Evolutionary conservation across 1,140 invertebrate species (phyloP), one percentile per base, ranked within the genome.

Genomic region (Hirudo medicinalis): DNA sequence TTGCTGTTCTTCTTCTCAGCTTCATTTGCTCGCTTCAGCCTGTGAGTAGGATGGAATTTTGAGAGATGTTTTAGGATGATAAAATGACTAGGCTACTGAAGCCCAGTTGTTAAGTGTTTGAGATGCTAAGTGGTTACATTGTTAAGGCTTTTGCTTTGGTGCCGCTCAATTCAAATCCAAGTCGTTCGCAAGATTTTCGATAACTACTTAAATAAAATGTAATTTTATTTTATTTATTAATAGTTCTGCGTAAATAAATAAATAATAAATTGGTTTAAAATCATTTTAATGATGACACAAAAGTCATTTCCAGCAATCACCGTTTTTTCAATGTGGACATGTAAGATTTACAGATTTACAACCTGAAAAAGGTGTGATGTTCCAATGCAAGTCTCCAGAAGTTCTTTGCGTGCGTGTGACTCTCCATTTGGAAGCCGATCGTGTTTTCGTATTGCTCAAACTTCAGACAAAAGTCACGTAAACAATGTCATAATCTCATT

Each of bases 361-460:
- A 92, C 90, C 92, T 89, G 86, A 99, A 99, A 87, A 99, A 99
- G 67, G 95, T 96, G 79, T 99, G 97, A 85, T 99, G 94, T 79
- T 99, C 96, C 0, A 98, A 94, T 80, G 92, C 97, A 22, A 92
- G 94, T 84, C 98, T 97, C 96, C 96, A 99, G 13, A 98, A 83
- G 78, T 94, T 90, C 83, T 99, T 99, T 49, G 97, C 95, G 70
- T 92, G 88, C 78, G 90, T 88, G 79, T 97, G 92, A 84, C 93
- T 95, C 57, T 88, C 88, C 76, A 98, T 84, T 83, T 97, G 97
- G 84, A 98, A 99, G 67, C 92, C 91, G 78, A 98, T 90, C 0
- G 92, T 97, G 17, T 90, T 92, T 83, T 98, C 94, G 82, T 90
- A 96, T 77, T 94, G 92, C 81, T 98, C 94, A 84, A 95, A 97